These are phyloP conservation scores for Temnothorax curvispinosus DNA, from an alignment of 1,140 invertebrate genomes.

Conservation along the genomic window DNA sequence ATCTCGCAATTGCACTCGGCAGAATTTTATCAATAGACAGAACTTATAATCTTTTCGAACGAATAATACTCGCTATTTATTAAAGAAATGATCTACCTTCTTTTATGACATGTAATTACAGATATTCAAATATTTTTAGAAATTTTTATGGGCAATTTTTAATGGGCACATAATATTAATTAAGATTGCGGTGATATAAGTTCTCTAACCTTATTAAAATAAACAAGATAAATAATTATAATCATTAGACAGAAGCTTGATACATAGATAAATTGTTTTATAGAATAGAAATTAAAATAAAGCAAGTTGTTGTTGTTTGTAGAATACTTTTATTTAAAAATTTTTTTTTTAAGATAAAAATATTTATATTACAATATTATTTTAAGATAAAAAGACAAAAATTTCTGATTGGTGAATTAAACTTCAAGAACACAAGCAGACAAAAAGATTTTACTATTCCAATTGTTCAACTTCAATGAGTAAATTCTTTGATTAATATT, in stretches of 20 bases:
- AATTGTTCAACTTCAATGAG: not conserved
- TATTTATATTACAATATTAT: too few relatives aligned
- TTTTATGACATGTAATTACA: not conserved
- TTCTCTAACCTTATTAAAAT: not conserved
- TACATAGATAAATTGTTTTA: not conserved
- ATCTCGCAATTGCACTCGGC: not conserved
- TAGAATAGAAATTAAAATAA: not conserved
- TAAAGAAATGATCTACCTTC: not conserved
- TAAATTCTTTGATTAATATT: not conserved
- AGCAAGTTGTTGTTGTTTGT: not conserved
- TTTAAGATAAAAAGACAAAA: not conserved
- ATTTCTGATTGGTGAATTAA: not conserved
- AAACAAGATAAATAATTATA: not conserved
- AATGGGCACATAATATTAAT: not conserved
- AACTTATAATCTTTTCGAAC: not conserved
- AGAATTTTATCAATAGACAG: constrained; percentile 40
- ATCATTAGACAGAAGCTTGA: not conserved
- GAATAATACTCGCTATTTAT: not conserved
- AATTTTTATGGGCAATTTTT: not conserved
- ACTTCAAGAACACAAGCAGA: constrained; percentile 13
- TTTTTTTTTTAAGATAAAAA: not conserved
- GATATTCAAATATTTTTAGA: not conserved
- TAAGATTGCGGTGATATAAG: not conserved
- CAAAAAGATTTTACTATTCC: not conserved
- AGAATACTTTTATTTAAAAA: not conserved